phyloP scores from a whole-genome alignment of 2,113 vertebrate genomes.

The Felis chaus region DNA sequence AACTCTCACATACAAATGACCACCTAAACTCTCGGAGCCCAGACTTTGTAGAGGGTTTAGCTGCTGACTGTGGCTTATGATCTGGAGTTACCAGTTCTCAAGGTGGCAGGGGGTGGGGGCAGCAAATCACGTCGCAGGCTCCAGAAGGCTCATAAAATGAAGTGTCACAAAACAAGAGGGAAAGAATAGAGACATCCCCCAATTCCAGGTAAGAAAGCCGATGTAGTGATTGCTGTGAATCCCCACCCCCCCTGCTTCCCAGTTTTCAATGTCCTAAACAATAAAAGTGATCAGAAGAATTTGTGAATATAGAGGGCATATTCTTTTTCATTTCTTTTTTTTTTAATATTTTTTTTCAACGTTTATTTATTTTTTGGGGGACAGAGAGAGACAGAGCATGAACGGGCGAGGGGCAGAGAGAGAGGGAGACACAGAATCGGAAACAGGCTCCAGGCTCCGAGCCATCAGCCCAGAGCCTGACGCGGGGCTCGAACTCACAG shows the following conservation, averaged over 20 bases:
- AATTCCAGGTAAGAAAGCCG: background rate
- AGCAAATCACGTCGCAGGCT: background rate
- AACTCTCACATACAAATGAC: accelerated
- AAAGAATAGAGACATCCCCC: too few relatives aligned
- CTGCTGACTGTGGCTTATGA: accelerated
- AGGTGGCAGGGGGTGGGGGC: too few relatives aligned
- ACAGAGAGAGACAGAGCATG: too few relatives aligned
- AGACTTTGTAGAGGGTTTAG: background rate
- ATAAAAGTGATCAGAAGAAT: background rate
- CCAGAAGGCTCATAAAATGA: background rate
- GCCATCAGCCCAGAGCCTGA: too few relatives aligned
- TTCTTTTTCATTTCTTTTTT: background rate
- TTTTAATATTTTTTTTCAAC: too few relatives aligned
- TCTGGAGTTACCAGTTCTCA: background rate
- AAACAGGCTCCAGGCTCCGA: too few relatives aligned
- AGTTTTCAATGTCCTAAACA: background rate
- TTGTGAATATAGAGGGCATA: background rate
- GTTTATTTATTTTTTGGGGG: too few relatives aligned
- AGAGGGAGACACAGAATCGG: too few relatives aligned
- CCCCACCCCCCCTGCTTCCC: background rate
- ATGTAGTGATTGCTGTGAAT: background rate
- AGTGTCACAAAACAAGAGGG: background rate
- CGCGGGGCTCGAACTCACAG: too few relatives aligned
- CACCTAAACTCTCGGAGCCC: background rate
- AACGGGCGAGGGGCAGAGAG: too few relatives aligned